These are phyloP conservation scores for Sylvilagus floridanus DNA, from an alignment of 2,797 vertebrate species.

Conservation along the genomic window DNA sequence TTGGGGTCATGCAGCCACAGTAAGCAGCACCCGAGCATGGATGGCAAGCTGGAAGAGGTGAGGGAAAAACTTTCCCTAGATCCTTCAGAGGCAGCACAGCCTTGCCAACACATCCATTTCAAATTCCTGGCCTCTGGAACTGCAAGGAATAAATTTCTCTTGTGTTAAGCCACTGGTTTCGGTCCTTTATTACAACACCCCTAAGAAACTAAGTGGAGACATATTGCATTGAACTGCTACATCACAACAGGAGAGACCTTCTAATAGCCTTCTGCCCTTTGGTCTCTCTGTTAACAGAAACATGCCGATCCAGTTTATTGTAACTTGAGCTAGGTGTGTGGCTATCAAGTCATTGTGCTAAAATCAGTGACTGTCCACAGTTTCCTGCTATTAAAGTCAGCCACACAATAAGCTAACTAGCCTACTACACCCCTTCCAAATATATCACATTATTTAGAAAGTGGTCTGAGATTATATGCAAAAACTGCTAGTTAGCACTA, in stretches of 20 bases:
- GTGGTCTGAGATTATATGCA: neutral
- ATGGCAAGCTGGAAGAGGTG: neutral
- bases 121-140: neutral
- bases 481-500: neutral
- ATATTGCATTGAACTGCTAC: neutral
- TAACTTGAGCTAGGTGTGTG: neutral
- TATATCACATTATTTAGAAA: neutral
- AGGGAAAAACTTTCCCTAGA: neutral
- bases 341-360: neutral
- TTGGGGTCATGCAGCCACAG: neutral
- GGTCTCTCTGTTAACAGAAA: neutral
- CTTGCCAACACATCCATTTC: neutral
- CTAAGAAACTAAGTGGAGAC: neutral
- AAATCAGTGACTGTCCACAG: neutral
- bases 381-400: neutral
- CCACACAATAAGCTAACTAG: neutral
- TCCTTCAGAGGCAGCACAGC: rapidly evolving
- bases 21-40: neutral
- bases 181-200: neutral
- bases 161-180: neutral
- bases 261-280: neutral
- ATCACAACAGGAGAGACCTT: neutral
- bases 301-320: neutral
- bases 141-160: neutral
- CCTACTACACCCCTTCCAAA: neutral